Evolutionary conservation across 2,888 invertebrate genomes (phyloP), one percentile per base, ranked within the genome.

Genomic region (Eurois occulta): DNA sequence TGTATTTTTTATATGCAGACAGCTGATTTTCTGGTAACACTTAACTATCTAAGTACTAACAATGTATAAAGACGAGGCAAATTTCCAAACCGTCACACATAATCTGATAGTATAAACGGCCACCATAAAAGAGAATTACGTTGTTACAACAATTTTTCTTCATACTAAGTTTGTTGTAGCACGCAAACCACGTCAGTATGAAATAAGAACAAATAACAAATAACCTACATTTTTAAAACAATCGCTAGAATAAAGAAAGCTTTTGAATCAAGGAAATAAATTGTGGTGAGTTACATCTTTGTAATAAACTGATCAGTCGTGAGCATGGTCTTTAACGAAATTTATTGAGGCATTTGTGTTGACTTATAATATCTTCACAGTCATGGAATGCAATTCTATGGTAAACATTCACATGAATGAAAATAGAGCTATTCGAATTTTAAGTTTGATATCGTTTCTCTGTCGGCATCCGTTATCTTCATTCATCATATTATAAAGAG

Each of bases 131-230:
- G 80, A 90, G 91, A 92, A 94, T 94, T 93, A 93, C 91, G 91
- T 91, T 93, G 93, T 93, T 92, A 90, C 88, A 91, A 92, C 92
- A 89, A 92, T 92, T 93, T 94, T 94, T 93, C 90, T 90, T 88
- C 87, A 87, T 86, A 91, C 89, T 89, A 88, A 90, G 88, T 90
- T 91, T 87, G 88, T 88, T 88, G 87, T 74, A 91, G 82, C 94
- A 94, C 93, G 93, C 93, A 83, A 93, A 88, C 91, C 85, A 85
- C 80, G 85, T 81, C 88, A 83, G 77, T 78, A 80, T 85, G 75
- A 84, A 91, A 87, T 86, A 80, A 80, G 75, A 69, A 69, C 83
- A 76, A 80, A 82, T 72, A 68, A 62, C 81, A 77, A 80, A 82
- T 74, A 81, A 69, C 58, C 72, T n/a, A 78, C 71, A 83, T 86